These are phyloP conservation scores for Telmatherina bonti DNA, from an alignment of 2,797 vertebrate species.

Conservation along the genomic window DNA sequence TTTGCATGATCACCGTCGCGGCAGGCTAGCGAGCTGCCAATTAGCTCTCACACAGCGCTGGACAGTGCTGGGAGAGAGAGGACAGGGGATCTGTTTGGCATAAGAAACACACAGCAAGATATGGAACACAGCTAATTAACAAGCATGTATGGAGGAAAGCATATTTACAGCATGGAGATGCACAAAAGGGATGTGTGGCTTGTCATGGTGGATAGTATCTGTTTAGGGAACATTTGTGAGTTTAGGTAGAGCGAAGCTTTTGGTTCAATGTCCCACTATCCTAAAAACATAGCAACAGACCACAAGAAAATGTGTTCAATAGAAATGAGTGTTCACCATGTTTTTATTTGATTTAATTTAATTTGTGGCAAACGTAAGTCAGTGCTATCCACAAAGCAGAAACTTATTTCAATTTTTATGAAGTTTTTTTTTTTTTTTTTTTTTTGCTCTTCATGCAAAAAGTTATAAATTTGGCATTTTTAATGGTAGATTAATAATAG, in stretches of 20 bases:
- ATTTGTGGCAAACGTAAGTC: background rate
- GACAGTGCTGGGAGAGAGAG: slow-evolving; percentile 67
- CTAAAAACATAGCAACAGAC: background rate
- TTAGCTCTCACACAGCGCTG: slow-evolving; percentile 89
- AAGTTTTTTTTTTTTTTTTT: background rate
- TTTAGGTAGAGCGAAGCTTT: slow-evolving; percentile 19
- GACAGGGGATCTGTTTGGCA: slow-evolving; percentile 55
- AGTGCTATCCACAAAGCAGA: no score
- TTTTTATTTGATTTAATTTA: background rate
- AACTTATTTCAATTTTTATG: no score
- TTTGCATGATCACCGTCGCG: slow-evolving; percentile 95
- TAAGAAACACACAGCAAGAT: slow-evolving; percentile 55
- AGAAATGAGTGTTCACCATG: background rate
- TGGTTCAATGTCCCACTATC: slow-evolving; percentile 21
- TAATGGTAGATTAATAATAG: no score
- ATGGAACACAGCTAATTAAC: slow-evolving; percentile 68
- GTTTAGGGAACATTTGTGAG: slow-evolving; percentile 17
- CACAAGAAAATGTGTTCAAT: slow-evolving; percentile 1
- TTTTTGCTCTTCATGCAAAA: background rate
- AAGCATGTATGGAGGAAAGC: slow-evolving; percentile 58
- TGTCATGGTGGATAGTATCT: slow-evolving; percentile 31
- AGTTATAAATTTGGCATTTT: background rate
- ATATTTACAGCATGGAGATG: slow-evolving; percentile 50
- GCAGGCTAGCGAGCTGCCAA: slow-evolving; percentile 91
- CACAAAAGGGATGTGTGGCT: slow-evolving; percentile 25